Base-by-base conservation (phyloP, 2,888 invertebrate genomes). In the Plebejus argus region DNA sequence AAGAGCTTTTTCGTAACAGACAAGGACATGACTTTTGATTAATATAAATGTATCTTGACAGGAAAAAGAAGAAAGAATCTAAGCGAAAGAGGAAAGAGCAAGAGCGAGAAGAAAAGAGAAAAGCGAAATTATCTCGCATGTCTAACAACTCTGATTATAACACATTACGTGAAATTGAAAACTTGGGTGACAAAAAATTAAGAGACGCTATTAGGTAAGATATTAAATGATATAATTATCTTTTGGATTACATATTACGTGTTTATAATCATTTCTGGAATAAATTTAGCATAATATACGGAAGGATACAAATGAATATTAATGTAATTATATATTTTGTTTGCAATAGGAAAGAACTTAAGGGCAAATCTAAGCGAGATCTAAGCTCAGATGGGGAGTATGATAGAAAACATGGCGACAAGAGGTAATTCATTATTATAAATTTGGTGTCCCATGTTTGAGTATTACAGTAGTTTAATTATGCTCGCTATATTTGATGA, bases 31-130 rank as follows among this genome's bases (percentile, higher is more conserved):
- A 39, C 39, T 45, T 45, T 45, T 45, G 10, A 45, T 45, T 45
- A 10, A 45, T 3, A 45, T 45, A 0, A 45, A 10, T 45, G 45
- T 45, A 10, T 45, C 45, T 45, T 3, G 18, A 70, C 72, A 94
- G 94, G 85, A 95, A 96, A 88, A 96, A 95, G 89, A 97, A 97
- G 89, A 96, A 97, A 88, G 96, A 96, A 87, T 96, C 96, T 77
- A 96, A 96, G 86, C 95, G 96, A 86, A 96, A 96, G 89, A 95
- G 96, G 79, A 96, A 97, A 83, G 96, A 96, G 82, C 95, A 95
- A 81, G 95, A 96, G 78, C 94, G 95, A 78, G 96, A 97, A 83
- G 96, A 97, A 85, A 96, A 96, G 86, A 93, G 96, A 84, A 96
- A 96, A 84, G 95, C 96, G 49, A 96, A 96, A 83, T 90, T 95